Base-by-base conservation (phyloP, 2,797 vertebrate genomes). In the Gymnoscopelus braueri region DNA sequence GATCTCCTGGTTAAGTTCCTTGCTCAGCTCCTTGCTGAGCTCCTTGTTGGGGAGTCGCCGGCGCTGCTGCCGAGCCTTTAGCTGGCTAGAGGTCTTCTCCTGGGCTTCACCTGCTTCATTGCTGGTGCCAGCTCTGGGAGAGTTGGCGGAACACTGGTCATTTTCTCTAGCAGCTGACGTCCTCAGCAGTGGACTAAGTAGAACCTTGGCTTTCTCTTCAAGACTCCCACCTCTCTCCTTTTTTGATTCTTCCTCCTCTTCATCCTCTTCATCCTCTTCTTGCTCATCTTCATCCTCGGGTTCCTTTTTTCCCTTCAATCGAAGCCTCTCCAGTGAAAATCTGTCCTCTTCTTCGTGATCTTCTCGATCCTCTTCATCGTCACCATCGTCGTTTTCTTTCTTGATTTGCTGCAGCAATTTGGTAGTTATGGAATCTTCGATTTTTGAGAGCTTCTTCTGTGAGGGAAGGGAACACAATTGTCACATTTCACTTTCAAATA, bases 1-100 rank as follows among this genome's bases (percentile, higher is more conserved):
- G 84, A 94, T 93, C 86, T 98, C 96, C 77, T 95, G 96, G 85
- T 94, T 96, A 64, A 95, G 94, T 84, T 95, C 94, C 79, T 96
- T 95, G 86, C 95, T 95, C 74, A 95, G 90, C 84, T 97, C 96
- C 75, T 96, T 97, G 90, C 94, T 96, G 74, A 92, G 89, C 89
- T 97, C 96, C 63, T 96, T 97, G 89, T 93, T 96, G 57, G 94
- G 90, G 23, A 95, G 91, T 61, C 94, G 92, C 48, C 94, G 85
- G 61, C 95, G 96, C 75, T 95, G 93, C 63, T 94, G 95, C 72
- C 89, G 86, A 52, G 94, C 91, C 81, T 95, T 95, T 26, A 93
- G 91, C 72, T 93, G 95, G 74, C 67, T 56, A 0, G 78, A 55
- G 64, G 84, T 93, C 82, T 92, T 96, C 79, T 96, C 94, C 48